Evolutionary conservation across 2,888 invertebrate species (phyloP), one percentile per base, ranked within the genome.

Genomic region (Phytoseiulus persimilis): DNA sequence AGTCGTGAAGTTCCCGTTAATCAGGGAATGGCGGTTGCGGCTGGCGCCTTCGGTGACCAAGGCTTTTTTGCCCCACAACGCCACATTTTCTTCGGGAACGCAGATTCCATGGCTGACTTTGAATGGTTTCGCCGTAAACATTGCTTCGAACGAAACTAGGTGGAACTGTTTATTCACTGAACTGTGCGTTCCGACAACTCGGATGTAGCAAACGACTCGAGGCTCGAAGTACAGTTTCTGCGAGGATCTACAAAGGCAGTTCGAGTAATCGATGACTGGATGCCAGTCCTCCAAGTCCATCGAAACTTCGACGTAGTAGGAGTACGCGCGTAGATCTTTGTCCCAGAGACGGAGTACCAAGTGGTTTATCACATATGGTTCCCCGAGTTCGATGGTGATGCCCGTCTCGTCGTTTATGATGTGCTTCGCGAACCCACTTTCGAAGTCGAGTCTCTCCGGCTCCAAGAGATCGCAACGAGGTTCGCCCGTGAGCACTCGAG

Each of bases 241-340:
- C 97, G 97, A 98, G 31, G 98, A 98, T 90, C 99, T 95, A 93
- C 99, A 99, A 92, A 95, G 95, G 94, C 96, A 98, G 91, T 95
- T 94, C 91, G 96, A 95, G 94, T 99, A 96, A 93, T 99, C 98
- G 91, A 98, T 95, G 90, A 99, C 95, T 90, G 96, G 95, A 91
- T 96, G 95, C 98, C 99, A 99, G 93, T 98, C 96, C 93, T 95
- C 95, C 93, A 97, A 96, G 94, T 99, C 97, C 93, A 98, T 96
- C 0, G 98, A 98, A 45, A 97, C 96, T 91, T 94, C 94, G 90
- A 94, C 93, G 93, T 97, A 97, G 92, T 97, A 95, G 92, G 95
- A 97, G 93, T 97, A 98, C 0, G 93, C 93, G 90, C 97, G 95
- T 92, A 95, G 95, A 93, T 99, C 98, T 90, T 95, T 94, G 93